Base-by-base conservation (phyloP, 2,797 vertebrate genomes). In the Leontocebus nigricollis region DNA sequence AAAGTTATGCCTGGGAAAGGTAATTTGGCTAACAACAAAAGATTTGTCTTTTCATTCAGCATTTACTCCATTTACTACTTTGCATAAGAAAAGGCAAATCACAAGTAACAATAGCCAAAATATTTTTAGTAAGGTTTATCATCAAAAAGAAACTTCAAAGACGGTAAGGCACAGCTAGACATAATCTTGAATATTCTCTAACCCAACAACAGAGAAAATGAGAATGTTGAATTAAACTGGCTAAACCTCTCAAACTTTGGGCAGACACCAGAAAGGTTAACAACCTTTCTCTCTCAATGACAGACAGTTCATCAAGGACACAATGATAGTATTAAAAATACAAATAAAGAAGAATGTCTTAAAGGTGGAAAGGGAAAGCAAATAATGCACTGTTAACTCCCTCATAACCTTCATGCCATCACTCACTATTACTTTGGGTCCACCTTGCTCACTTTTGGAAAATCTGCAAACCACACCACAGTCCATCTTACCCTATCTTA, bases 141-240 rank as follows among this genome's bases (percentile, higher is more conserved):
- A 61, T 92, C 33, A 96, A 88, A 94, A 91, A 88, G 50, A 92
- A 94, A 94, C 94, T 77, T 5, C 6, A 93, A 85, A 12, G 33
- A 85, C 15, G 81, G 44, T 20, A 90, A 76, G 39, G 14, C 55
- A 90, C 64, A 48, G 27, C 9, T 77, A 79, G 19, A 91, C 9
- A 94, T 73, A 77, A 94, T 83, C 72, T 36, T 94, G 30, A 84
- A 59, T 48, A 83, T 50, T 44, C 70, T 44, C 27, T 39, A 94
- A 93, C 7, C 59, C 30, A 83, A 88, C 39, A 61, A 59, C 3
- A n/a, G 9, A 15, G 33, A 80, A 91, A 91, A 39, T 88, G 20
- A 61, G 57, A 81, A 92, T 57, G 46, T 1, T 92, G 33, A 83
- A 59, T 72, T 30, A 36, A 70, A 73, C 15, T 80, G 46, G 12